Evolutionary conservation across 2,797 vertebrate genomes (phyloP).

Genomic region (Masticophis lateralis): DNA sequence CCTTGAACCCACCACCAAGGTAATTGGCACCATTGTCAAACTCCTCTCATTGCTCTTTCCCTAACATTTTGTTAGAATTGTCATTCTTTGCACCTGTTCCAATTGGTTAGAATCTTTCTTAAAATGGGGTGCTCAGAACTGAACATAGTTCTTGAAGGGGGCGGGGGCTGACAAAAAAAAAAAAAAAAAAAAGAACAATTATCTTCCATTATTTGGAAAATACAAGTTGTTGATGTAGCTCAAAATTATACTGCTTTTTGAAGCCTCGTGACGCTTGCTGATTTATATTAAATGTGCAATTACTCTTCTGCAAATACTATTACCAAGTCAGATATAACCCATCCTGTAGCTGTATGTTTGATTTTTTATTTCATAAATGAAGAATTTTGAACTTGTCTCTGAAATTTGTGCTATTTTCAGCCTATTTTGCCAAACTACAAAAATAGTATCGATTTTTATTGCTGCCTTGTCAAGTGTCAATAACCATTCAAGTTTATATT

Average conservation of each 20-base stretch:
- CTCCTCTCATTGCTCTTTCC: not conserved
- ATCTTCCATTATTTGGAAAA: not conserved
- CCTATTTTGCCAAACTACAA: not conserved
- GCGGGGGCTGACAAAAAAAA: not conserved
- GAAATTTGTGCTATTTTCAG: not conserved
- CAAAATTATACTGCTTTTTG: not conserved
- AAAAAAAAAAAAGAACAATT: not conserved
- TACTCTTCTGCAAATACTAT: not conserved
- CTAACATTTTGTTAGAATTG: not conserved
- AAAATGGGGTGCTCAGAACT: not conserved
- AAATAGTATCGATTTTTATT: not conserved
- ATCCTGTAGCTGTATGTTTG: not conserved
- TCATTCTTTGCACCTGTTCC: not conserved
- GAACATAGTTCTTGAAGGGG: not conserved
- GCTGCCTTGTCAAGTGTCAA: not conserved
- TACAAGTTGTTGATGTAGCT: not conserved
- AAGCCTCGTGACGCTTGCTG: not conserved
- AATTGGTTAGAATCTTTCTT: not conserved
- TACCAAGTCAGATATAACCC: not conserved
- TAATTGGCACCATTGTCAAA: not conserved
- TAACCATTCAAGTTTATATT: not conserved
- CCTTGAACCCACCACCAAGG: not conserved
- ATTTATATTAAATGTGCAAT: not conserved
- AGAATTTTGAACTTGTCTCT: not conserved
- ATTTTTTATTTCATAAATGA: not conserved